Base-by-base conservation (phyloP, 1,140 invertebrate species). In the Zophobas morio region DNA sequence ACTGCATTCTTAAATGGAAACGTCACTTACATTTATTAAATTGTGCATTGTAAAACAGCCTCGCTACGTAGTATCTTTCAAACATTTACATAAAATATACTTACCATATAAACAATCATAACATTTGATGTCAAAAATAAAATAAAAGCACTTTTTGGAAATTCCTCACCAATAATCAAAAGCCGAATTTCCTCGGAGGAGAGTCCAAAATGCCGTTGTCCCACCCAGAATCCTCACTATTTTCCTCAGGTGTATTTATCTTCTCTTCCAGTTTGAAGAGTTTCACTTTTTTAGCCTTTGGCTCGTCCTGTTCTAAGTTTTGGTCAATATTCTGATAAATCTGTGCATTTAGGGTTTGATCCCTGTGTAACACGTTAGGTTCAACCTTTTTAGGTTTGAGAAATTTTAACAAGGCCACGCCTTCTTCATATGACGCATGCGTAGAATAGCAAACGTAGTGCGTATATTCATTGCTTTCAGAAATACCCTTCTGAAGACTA, bases 361-460 rank as follows among this genome's bases (percentile, higher is more conserved):
- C 54, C 2, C 75, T 37, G 0, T 82, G 84, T 40, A 82, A 78
- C 2, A 90, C 90, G 82, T 89, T 90, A 1, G 90, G 85, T 80
- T 88, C 83, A 72, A 92, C 83, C 37, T 87, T 78, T 36, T 84
- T 84, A n/a, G 90, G 89, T 54, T 88, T 83, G 57, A 92, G 86
- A 83, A 90, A 89, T 56, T 86, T 74, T 36, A 92, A 79, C 80
- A 92, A 89, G 42, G 85, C 85, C 47, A 83, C 83, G 1, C 91
- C 81, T 86, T 92, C 91, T 35, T 86, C 79, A 56, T 88, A 88
- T 47, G 92, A 93, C 34, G 90, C 89, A 82, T 94, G 92, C 6
- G 87, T 90, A 1, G 92, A 89, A 79, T 91, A 93, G 81, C 92
- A 93, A 2, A 92, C 87, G 76, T 88, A 87, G 42, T 86, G 82